Conservation (phyloP, 2,113 vertebrate genomes). For the Psittacula cyanocephala region DNA sequence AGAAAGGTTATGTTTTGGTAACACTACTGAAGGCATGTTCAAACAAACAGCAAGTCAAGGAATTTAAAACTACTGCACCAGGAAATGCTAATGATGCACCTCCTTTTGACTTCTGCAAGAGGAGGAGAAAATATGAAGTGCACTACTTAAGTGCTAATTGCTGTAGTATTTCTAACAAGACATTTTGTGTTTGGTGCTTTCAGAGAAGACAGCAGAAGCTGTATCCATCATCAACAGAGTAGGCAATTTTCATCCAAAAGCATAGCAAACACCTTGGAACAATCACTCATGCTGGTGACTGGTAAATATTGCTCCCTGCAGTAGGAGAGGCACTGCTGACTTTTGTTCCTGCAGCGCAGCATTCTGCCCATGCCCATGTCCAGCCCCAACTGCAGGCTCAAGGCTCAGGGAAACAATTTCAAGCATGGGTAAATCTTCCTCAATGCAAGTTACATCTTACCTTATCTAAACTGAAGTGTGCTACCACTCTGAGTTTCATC, state of each 20-base stretch:
- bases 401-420: not conserved
- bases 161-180: not conserved
- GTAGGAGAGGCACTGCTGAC: too few species aligned
- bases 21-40: not conserved
- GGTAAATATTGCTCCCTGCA: not conserved
- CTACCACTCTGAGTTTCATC: not conserved
- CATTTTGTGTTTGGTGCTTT: not conserved
- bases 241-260: not conserved
- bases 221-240: not conserved
- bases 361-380: accelerated
- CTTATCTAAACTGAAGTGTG: not conserved
- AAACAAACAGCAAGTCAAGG: not conserved
- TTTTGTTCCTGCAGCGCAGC: accelerated
- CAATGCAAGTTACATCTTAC: not conserved
- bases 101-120: not conserved
- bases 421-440: not conserved
- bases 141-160: not conserved
- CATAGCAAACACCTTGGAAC: not conserved
- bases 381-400: not conserved
- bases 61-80: not conserved
- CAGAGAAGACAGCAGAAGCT: not conserved
- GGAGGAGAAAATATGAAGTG: not conserved
- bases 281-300: not conserved
- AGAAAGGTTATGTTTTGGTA: not conserved
- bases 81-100: not conserved